These are phyloP conservation scores for Scomber colias DNA, from an alignment of 2,113 vertebrate species.

Conservation along the genomic window DNA sequence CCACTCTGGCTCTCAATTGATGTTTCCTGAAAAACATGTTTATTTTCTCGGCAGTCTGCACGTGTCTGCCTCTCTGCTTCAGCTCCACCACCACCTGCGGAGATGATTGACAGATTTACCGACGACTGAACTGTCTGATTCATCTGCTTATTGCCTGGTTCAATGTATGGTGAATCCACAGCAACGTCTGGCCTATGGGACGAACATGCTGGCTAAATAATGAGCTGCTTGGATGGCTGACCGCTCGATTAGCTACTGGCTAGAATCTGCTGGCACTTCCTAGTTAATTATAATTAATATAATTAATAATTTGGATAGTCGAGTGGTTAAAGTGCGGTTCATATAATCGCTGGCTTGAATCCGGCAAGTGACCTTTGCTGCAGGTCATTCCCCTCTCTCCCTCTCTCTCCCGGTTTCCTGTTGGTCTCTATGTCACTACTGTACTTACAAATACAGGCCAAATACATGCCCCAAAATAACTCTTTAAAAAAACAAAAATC, in stretches of 20 bases:
- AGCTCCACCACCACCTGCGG: constrained; percentile 64
- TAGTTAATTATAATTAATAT: constrained; percentile 1
- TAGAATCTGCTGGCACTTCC: background rate
- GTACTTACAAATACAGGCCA: no score
- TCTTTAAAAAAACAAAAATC: no score
- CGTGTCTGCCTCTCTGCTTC: constrained; percentile 32
- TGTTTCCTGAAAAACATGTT: constrained; percentile 81
- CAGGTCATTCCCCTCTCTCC: no score
- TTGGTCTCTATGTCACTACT: no score
- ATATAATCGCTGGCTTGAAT: no score
- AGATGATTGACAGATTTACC: constrained; percentile 62
- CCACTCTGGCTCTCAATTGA: constrained; percentile 43
- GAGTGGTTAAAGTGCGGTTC: no score
- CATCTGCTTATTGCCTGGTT: constrained; percentile 4
- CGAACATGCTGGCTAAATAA: background rate
- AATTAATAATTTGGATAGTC: no score
- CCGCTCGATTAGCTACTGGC: constrained; percentile 15
- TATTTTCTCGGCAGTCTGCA: constrained; percentile 61
- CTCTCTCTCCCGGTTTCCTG: no score
- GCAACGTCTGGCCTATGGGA: background rate
- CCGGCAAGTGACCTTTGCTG: no score
- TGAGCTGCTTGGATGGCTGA: background rate
- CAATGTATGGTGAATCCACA: constrained; percentile 5
- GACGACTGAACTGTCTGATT: constrained; percentile 19
- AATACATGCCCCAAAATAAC: no score